These are phyloP conservation scores for Apolygus lucorum DNA, from an alignment of 1,140 invertebrate genomes.

Conservation along the genomic window DNA sequence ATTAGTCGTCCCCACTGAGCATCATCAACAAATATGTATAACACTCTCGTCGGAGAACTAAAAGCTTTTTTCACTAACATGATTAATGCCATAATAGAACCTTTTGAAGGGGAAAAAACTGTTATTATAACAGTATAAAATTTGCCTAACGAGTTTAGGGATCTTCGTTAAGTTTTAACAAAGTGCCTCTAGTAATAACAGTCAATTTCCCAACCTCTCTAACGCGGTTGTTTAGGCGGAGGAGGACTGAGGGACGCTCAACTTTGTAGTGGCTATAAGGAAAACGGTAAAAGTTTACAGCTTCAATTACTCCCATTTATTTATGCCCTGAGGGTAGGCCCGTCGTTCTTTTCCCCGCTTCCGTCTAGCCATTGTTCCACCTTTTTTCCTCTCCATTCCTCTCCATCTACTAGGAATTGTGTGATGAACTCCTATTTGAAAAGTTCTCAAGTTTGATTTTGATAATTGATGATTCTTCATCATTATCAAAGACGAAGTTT, in stretches of 20 bases:
- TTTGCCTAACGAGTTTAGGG: neutral
- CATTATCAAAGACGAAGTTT: no score
- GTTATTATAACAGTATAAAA: neutral
- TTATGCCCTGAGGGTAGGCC: neutral
- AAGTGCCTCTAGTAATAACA: constrained; percentile 11
- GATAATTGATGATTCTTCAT: no score
- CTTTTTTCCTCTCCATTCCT: no score
- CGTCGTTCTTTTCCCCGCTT: neutral
- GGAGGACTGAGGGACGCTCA: neutral
- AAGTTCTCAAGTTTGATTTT: no score
- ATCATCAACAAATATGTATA: no score
- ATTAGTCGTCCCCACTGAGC: no score
- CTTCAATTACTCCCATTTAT: constrained; percentile 12
- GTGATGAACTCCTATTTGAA: no score
- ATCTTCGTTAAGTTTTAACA: constrained; percentile 4
- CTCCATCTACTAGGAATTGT: no score
- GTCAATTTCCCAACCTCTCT: constrained; percentile 4
- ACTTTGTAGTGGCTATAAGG: constrained; percentile 13
- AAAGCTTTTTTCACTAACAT: no score
- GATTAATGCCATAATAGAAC: neutral
- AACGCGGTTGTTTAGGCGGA: neutral
- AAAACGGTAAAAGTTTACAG: constrained; percentile 10
- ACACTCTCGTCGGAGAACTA: no score
- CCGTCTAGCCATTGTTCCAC: no score
- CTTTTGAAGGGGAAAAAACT: neutral